These are phyloP conservation scores for Drosophila ogumai DNA, from an alignment of 1,140 invertebrate genomes.

Conservation along the genomic window DNA sequence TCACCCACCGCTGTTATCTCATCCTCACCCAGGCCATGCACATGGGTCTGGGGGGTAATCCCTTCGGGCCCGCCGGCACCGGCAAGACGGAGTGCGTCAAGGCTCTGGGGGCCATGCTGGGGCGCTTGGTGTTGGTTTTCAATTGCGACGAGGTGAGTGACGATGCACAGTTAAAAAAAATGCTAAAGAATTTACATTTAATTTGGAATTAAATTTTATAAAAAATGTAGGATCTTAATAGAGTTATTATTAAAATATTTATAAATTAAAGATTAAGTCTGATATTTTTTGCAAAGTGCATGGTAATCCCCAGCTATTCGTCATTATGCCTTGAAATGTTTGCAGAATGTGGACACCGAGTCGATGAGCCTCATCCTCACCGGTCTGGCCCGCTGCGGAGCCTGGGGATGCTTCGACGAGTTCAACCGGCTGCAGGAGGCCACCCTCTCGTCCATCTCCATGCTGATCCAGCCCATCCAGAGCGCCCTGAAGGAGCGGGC, in stretches of 20 bases:
- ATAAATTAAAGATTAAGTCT: not conserved
- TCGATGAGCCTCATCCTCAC: slow-evolving; percentile 97
- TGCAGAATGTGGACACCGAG: slow-evolving; percentile 95
- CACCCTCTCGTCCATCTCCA: slow-evolving; percentile 96
- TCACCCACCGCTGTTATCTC: slow-evolving; percentile 98
- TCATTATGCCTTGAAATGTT: slow-evolving; percentile 61
- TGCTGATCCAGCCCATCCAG: slow-evolving; percentile 95
- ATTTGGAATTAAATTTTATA: not conserved
- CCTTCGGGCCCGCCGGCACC: slow-evolving; percentile 99
- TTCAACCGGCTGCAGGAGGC: slow-evolving; percentile 97
- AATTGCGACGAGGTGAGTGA: slow-evolving; percentile 97
- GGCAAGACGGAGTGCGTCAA: slow-evolving; percentile 99
- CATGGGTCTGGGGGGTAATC: slow-evolving; percentile 98
- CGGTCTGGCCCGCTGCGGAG: slow-evolving; percentile 96
- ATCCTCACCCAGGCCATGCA: slow-evolving; percentile 98
- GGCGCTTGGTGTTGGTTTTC: slow-evolving; percentile 97
- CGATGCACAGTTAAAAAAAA: not conserved
- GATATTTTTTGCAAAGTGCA: slow-evolving; percentile 7
- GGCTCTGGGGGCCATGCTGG: slow-evolving; percentile 95
- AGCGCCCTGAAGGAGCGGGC: slow-evolving; percentile 90
- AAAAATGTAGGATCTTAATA: not conserved
- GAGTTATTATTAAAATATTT: rapidly evolving
- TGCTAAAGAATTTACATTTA: not conserved
- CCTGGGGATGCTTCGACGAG: slow-evolving; percentile 99
- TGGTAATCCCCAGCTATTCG: slow-evolving; percentile 51